Evolutionary conservation across 1,140 invertebrate genomes (phyloP).

Genomic region (Drosophila bocki): DNA sequence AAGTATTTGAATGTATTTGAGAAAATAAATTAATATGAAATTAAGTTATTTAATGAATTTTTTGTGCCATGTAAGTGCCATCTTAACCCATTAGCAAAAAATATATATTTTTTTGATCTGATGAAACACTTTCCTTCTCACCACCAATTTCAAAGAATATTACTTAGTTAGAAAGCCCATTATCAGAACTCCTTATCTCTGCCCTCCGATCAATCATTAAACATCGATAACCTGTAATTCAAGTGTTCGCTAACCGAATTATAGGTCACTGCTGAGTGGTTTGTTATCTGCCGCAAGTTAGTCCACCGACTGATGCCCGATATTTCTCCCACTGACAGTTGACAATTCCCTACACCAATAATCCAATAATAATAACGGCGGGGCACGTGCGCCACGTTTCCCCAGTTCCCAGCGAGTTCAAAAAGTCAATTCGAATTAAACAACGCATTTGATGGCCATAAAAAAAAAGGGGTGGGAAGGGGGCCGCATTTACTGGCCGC

Average conservation of each 20-base stretch:
- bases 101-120: background rate
- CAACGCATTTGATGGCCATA: conserved; percentile 78
- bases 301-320: background rate
- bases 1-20: background rate
- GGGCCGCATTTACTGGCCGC: conserved; percentile 57
- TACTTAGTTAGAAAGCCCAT: background rate
- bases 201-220: conserved; percentile 28
- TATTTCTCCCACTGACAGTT: conserved; percentile 24
- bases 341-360: conserved; percentile 36
- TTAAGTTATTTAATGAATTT: too few species aligned
- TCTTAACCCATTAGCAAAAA: too few species aligned
- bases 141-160: background rate
- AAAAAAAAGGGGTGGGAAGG: conserved; percentile 39
- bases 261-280: conserved; percentile 8
- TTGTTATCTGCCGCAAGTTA: conserved; percentile 18
- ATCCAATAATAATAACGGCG: conserved; percentile 27
- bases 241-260: conserved; percentile 10
- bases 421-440: conserved; percentile 81
- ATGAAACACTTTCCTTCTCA: background rate
- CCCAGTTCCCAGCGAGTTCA: conserved; percentile 63
- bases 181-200: conserved; percentile 8
- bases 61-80: too few species aligned
- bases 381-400: conserved; percentile 61
- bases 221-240: conserved; percentile 19
- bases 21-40: background rate